A percentile compares a stretch with the other conserved stretches of the same genome.
These are phyloP conservation scores for Coptodon bakossiorum DNA, from an alignment of 2,113 vertebrate genomes.

Conservation along the genomic window DNA sequence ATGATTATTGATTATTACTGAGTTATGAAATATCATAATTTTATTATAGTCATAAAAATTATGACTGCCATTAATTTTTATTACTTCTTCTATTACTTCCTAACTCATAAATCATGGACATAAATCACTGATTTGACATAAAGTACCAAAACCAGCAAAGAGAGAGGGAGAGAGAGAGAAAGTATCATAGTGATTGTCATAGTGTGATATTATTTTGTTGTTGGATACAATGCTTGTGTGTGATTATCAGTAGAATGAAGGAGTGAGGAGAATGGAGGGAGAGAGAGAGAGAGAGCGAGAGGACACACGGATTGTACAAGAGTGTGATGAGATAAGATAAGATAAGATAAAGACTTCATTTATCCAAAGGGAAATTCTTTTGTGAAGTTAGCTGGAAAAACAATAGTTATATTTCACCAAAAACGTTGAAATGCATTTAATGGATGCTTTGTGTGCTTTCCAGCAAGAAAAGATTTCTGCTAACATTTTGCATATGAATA, in stretches of 20 bases:
- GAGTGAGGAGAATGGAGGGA: not conserved
- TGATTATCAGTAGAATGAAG: not conserved
- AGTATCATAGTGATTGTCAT: not conserved
- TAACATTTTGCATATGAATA: not conserved
- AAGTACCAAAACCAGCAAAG: not conserved
- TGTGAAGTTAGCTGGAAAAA: not conserved
- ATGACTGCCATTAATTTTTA: accelerated
- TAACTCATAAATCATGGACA: not conserved
- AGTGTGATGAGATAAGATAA: not conserved
- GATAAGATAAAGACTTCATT: not conserved
- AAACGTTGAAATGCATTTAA: accelerated
- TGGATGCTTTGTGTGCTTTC: not conserved
- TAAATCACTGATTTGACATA: not conserved
- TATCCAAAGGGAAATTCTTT: not conserved
- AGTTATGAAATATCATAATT: not conserved
- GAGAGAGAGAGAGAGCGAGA: not conserved
- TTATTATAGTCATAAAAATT: not conserved
- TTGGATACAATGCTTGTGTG: not conserved
- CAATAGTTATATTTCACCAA: not conserved
- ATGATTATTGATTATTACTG: not conserved
- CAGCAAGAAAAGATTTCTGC: not conserved
- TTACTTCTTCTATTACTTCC: not conserved
- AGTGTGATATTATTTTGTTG: not conserved
- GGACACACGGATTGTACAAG: accelerated
- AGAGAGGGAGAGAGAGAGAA: not conserved